Evolutionary conservation across 2,797 vertebrate genomes (phyloP).

Genomic region (Enteromius mattozi): DNA sequence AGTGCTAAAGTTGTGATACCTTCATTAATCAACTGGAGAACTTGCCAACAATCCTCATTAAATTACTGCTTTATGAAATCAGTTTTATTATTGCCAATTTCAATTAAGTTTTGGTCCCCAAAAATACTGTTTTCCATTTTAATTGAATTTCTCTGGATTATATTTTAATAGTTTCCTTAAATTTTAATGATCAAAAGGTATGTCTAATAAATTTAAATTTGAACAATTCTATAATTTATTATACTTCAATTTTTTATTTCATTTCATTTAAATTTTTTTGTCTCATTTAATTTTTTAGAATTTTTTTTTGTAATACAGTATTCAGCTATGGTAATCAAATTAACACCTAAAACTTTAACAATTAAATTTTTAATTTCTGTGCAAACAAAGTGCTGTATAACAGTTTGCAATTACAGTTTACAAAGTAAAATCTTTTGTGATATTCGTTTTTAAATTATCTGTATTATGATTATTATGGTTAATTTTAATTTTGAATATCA

Average conservation of each 20-base stretch:
- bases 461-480: background rate
- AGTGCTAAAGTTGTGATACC: background rate
- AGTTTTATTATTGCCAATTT: background rate
- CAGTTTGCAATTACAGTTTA: too few relatives aligned
- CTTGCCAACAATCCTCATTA: background rate
- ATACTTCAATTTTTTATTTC: background rate
- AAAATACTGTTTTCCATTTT: background rate
- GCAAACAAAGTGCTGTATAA: background rate
- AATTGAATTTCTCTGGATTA: background rate
- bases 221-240: background rate
- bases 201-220: background rate
- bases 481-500: background rate
- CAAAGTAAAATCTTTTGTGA: too few relatives aligned
- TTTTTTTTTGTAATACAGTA: background rate
- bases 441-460: background rate
- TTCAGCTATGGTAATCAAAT: background rate
- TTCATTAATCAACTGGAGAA: background rate
- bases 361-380: background rate
- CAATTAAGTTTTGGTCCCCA: rapidly evolving
- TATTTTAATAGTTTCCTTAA: background rate
- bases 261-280: too few relatives aligned
- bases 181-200: background rate
- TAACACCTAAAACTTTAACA: background rate
- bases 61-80: background rate
- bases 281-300: background rate